Percentiles rank a stretch among this genome's conserved stretches.
Evolutionary conservation across 2,797 vertebrate species (phyloP).

Genomic region (Schizothorax lantsangensis): DNA sequence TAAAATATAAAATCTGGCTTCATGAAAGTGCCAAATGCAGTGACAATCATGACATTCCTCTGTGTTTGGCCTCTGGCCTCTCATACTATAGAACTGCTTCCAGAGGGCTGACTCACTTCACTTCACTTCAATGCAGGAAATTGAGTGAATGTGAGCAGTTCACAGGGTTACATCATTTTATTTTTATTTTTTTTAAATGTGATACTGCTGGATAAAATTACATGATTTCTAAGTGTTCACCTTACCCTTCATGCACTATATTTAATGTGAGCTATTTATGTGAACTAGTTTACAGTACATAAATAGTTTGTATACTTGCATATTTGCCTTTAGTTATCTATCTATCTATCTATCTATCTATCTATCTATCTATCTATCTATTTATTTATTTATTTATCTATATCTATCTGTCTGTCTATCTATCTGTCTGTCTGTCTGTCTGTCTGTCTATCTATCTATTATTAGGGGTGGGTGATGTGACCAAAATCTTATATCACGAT

Average conservation of each 20-base stretch:
- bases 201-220: no score
- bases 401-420: no score
- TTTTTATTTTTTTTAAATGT: background rate
- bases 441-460: no score
- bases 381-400: no score
- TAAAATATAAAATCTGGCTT: background rate
- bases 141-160: background rate
- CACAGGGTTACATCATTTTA: background rate
- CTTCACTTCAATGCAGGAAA: background rate
- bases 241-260: background rate
- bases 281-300: no score
- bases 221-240: background rate
- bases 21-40: background rate
- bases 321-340: no score
- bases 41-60: background rate
- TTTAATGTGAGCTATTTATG: background rate
- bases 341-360: no score
- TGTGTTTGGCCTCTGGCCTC: background rate
- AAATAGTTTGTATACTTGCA: no score
- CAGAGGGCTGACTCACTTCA: constrained; percentile 1
- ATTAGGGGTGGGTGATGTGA: background rate
- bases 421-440: no score
- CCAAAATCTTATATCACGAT: background rate
- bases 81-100: background rate
- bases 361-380: no score